phyloP scores from a whole-genome alignment of 2,797 vertebrate genomes.

The Psittacula derbiana region DNA sequence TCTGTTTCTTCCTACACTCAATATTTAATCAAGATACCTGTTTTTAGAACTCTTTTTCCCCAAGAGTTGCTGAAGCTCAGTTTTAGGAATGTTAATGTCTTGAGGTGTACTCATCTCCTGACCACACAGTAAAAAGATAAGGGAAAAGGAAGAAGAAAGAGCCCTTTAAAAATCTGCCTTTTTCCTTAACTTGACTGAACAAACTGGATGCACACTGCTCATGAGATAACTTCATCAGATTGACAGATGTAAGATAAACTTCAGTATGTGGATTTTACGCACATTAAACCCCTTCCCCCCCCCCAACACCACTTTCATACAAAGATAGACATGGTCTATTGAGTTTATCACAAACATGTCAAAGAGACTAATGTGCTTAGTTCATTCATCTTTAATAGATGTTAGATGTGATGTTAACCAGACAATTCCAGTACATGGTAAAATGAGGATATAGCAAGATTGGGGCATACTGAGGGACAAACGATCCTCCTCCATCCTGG shows the following conservation, averaged over 20 bases:
- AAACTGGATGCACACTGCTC: background rate
- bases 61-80: background rate
- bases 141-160: accelerated
- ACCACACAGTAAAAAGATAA: background rate
- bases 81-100: background rate
- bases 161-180: background rate
- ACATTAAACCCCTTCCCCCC: background rate
- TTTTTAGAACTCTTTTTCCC: background rate
- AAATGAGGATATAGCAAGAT: background rate
- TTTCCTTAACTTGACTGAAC: background rate
- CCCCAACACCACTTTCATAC: background rate
- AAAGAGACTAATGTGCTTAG: background rate
- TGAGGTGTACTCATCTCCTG: background rate
- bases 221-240: background rate
- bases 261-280: background rate
- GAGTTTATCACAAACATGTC: background rate
- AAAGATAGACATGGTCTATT: background rate
- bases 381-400: background rate
- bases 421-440: background rate
- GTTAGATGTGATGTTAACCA: background rate
- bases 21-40: background rate
- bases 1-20: background rate
- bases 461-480: background rate
- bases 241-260: background rate
- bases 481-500: background rate